A percentile compares a stretch with the other conserved stretches of the same genome.
Evolutionary conservation across 2,888 invertebrate species (phyloP).

Genomic region (Onthophagus sagittarius): DNA sequence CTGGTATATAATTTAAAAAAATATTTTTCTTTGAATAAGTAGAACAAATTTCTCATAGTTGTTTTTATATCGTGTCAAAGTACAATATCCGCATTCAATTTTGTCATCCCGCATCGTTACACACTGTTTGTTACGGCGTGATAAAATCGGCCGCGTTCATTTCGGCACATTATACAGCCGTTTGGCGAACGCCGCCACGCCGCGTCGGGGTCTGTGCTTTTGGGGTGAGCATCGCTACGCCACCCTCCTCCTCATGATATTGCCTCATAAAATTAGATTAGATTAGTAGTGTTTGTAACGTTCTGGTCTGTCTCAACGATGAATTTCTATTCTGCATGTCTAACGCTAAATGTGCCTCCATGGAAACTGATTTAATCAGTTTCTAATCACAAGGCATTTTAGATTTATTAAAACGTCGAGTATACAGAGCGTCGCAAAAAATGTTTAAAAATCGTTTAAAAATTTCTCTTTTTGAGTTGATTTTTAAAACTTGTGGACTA

Average conservation of each 20-base stretch:
- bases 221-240: conserved; percentile 6
- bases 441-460: too few relatives aligned
- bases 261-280: conserved; percentile 34
- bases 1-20: too few relatives aligned
- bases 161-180: conserved; percentile 25
- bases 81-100: background rate
- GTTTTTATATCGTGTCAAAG: background rate
- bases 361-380: background rate
- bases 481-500: too few relatives aligned
- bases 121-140: conserved; percentile 16
- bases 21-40: too few relatives aligned
- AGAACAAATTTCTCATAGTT: background rate
- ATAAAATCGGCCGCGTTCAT: conserved; percentile 25
- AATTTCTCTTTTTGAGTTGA: too few relatives aligned
- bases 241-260: conserved; percentile 25
- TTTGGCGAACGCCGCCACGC: conserved; percentile 22
- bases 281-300: conserved; percentile 27
- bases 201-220: conserved; percentile 24
- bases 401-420: background rate
- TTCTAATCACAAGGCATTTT: background rate
- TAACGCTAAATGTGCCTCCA: background rate
- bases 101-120: conserved; percentile 15
- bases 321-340: background rate
- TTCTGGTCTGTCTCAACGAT: background rate
- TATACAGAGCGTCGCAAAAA: too few relatives aligned